phyloP scores from a whole-genome alignment of 2,888 invertebrate species.

The Xestia c-nigrum region DNA sequence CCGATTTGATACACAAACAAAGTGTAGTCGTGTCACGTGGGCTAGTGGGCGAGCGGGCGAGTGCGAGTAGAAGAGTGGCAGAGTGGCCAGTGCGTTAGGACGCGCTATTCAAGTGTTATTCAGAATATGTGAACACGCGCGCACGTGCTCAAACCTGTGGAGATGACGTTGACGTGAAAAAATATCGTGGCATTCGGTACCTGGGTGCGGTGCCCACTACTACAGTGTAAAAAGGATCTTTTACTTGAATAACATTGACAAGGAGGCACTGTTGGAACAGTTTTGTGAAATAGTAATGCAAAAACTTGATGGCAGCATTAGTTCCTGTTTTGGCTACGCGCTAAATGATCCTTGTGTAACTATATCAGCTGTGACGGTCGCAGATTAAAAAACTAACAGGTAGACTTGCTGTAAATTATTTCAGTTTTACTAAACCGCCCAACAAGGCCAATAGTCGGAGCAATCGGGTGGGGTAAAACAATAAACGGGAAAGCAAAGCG shows the following conservation, averaged over 20 bases:
- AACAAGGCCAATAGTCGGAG: not conserved
- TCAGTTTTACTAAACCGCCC: not conserved
- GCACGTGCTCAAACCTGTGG: constrained; percentile 77
- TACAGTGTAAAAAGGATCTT: not conserved
- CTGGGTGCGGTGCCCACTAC: not conserved
- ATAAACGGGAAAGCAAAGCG: not conserved
- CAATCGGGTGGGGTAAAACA: not conserved
- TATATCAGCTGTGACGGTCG: not conserved
- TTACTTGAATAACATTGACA: not conserved
- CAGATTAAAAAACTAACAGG: not conserved
- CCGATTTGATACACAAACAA: constrained; percentile 70
- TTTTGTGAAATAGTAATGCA: not conserved
- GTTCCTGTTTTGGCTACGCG: not conserved
- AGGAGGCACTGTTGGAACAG: not conserved
- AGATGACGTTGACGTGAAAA: constrained; percentile 67
- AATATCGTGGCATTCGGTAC: not conserved
- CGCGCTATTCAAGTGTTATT: constrained; percentile 86
- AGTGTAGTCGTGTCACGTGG: constrained; percentile 83
- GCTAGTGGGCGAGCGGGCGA: constrained; percentile 31
- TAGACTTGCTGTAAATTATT: not conserved
- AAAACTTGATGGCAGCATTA: not conserved
- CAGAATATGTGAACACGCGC: constrained; percentile 87
- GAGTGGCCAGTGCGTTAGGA: constrained; percentile 83
- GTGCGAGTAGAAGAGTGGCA: constrained; percentile 65
- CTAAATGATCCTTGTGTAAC: not conserved